Percentiles rank a stretch among this genome's conserved stretches.
phyloP scores from a whole-genome alignment of 1,140 invertebrate genomes.

The Drosophila busckii region DNA sequence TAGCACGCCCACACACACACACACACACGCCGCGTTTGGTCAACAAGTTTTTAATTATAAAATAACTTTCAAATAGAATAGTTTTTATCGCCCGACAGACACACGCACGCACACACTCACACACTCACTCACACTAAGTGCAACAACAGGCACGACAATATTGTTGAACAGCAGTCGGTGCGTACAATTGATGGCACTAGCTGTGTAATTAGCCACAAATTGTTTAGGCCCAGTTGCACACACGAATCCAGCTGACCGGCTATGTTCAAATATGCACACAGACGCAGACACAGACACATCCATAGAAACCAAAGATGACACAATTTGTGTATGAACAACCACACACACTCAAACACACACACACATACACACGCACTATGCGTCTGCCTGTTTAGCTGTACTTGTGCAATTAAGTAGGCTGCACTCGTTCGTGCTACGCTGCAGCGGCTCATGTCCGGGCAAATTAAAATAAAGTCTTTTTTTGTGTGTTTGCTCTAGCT shows the following conservation, averaged over 20 bases:
- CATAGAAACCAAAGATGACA: constrained; percentile 75
- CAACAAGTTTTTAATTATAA: constrained; percentile 67
- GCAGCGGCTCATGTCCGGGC: constrained; percentile 31
- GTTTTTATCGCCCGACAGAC: constrained; percentile 5
- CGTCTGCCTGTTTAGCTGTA: constrained; percentile 28
- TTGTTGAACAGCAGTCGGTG: constrained; percentile 26
- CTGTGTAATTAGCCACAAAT: constrained; percentile 75
- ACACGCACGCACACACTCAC: constrained; percentile 3
- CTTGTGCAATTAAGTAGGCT: constrained; percentile 64
- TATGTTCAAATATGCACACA: constrained; percentile 60
- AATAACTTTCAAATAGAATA: constrained; percentile 59
- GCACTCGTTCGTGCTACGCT: constrained; percentile 57
- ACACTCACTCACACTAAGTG: constrained; percentile 1
- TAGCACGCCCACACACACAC: not conserved
- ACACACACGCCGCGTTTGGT: constrained; percentile 8
- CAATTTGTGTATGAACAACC: constrained; percentile 37
- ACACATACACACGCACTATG: not conserved
- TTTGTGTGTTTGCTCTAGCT: not conserved
- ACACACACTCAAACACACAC: not conserved
- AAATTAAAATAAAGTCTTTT: constrained; percentile 71
- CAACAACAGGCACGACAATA: constrained; percentile 15
- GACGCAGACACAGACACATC: no score
- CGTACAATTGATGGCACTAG: constrained; percentile 69
- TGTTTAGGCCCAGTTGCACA: constrained; percentile 72
- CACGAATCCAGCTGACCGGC: constrained; percentile 25